Evolutionary conservation across 2,797 vertebrate genomes (phyloP), one percentile per base, ranked within the genome.

Genomic region (Neosilurus hyrtlii): DNA sequence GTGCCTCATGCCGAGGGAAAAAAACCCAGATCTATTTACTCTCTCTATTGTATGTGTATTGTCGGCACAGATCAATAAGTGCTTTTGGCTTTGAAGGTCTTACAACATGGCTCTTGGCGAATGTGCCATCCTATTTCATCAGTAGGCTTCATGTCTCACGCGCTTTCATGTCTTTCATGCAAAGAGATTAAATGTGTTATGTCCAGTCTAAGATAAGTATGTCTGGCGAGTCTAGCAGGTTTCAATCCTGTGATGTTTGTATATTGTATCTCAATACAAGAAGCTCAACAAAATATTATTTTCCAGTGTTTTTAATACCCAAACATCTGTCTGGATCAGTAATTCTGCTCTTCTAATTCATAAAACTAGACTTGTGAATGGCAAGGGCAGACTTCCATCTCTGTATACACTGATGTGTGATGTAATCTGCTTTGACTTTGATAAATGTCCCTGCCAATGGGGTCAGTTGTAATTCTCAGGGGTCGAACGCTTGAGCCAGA

Each of bases 171-270:
- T 83, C 73, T 85, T 82, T 56, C 51, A 79, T 78, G 67, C 68
- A 15, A 70, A 59, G 76, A 83, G 66, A 83, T 68, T 15, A 80
- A 73, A 77, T n/a, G n/a, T 75, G 62, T 79, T 37, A 62, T 77
- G 71, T 84, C 76, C 74, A 80, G 63, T 81, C 37, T 24, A 35
- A 71, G 52, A 59, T 35, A 18, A 76, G 67, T 70, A 52, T 26
- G 37, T 80, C 82, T 78, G 74, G 65, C 80, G 22, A 66, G 82
- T 85, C 68, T 61, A 78, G 82, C 86, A 82, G 83, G 74, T 88
- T 86, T 81, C 56, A 22, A 63, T 83, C 20, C 66, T 52, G 54
- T 81, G 51, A 84, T 83, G 71, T 76, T 59, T 63, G 81, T 79
- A 83, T 86, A 79, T 24, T 52, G 9, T 52, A 16, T 9, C 43